Conservation (phyloP, 2,888 invertebrate species). For the Chymomyza caudatula region DNA sequence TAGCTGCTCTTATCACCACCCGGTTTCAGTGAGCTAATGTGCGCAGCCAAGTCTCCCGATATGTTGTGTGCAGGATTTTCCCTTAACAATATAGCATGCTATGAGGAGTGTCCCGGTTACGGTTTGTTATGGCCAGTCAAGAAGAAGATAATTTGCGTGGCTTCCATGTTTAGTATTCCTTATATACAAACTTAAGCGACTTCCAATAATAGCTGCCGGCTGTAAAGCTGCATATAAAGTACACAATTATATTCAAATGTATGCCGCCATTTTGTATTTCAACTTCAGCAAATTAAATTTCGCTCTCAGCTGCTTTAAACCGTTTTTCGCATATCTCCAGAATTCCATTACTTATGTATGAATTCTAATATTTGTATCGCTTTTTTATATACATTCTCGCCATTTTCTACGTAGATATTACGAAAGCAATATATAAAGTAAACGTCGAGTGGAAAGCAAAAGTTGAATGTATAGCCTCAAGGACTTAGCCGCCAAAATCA, state of each 20-base stretch:
- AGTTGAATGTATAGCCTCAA: conserved; percentile 46
- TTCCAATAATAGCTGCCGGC: neutral
- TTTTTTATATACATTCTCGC: conserved; percentile 17
- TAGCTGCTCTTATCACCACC: too few species aligned
- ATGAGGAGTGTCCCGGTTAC: too few species aligned
- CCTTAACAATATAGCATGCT: too few species aligned
- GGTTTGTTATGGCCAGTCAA: too few species aligned
- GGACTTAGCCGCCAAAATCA: conserved; percentile 70
- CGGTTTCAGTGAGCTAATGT: too few species aligned
- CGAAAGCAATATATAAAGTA: conserved; percentile 34
- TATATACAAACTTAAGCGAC: too few species aligned
- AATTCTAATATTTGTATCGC: conserved; percentile 63
- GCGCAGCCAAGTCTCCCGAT: too few species aligned
- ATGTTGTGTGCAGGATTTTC: too few species aligned
- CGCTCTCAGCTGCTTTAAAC: neutral
- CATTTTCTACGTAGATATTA: conserved; percentile 4
- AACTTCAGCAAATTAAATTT: neutral
- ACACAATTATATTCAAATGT: neutral
- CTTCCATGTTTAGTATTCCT: too few species aligned
- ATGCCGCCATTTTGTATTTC: neutral
- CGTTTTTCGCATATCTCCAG: neutral
- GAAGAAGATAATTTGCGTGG: too few species aligned
- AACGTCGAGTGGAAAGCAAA: conserved; percentile 36
- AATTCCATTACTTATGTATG: conserved; percentile 25
- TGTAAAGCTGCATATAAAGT: neutral